These are phyloP conservation scores for Trilocha varians DNA, from an alignment of 2,888 invertebrate genomes.

Conservation along the genomic window DNA sequence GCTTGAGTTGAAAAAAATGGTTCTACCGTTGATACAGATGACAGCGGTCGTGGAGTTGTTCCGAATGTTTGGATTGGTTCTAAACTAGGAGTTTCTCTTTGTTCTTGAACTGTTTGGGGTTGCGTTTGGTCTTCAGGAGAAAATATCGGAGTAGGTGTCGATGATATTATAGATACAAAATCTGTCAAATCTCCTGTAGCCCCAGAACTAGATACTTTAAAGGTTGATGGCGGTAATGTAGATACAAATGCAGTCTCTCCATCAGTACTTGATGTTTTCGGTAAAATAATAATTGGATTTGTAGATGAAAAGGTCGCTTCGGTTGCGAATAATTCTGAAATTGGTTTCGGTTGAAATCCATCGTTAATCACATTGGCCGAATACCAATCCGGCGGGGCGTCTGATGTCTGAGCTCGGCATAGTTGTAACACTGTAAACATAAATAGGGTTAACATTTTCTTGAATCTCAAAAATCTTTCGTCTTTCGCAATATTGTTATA, in stretches of 20 bases:
- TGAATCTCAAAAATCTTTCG: too few relatives aligned
- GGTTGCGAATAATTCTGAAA: slow-evolving; percentile 55
- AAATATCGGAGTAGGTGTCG: slow-evolving; percentile 8
- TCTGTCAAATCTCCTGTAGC: slow-evolving; percentile 9
- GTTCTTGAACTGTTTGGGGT: background rate
- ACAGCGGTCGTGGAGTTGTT: background rate
- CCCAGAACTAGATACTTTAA: slow-evolving; percentile 4
- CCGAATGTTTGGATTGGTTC: background rate
- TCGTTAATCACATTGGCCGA: slow-evolving; percentile 57
- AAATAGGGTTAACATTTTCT: slow-evolving; percentile 12
- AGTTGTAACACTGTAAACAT: slow-evolving; percentile 51
- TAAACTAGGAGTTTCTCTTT: background rate
- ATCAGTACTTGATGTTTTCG: slow-evolving; percentile 13
- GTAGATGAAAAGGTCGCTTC: slow-evolving; percentile 37
- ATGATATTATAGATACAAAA: slow-evolving; percentile 6
- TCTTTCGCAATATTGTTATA: too few relatives aligned
- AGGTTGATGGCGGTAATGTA: slow-evolving; percentile 17
- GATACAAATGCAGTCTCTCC: slow-evolving; percentile 17
- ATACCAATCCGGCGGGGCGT: slow-evolving; percentile 49
- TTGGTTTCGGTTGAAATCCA: slow-evolving; percentile 50
- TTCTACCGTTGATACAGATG: background rate
- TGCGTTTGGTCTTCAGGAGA: slow-evolving; percentile 5
- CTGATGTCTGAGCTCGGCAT: slow-evolving; percentile 51
- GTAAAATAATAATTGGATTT: slow-evolving; percentile 34
- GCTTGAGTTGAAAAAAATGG: background rate